Evolutionary conservation across 2,888 invertebrate genomes (phyloP).

Genomic region (Lepidochitona cinerea): DNA sequence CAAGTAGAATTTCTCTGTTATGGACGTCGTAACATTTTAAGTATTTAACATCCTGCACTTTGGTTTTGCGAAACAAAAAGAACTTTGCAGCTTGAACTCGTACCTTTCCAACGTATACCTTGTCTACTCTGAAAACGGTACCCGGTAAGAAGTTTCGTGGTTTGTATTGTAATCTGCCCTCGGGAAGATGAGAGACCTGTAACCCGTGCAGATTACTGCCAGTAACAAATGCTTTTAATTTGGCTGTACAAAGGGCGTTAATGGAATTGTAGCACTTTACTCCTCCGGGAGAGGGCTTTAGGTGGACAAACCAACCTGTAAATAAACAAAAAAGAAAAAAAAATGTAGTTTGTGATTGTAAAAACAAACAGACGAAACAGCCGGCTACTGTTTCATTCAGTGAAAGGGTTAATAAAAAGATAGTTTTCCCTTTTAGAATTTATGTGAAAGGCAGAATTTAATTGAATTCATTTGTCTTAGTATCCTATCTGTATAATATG

Average conservation of each 20-base stretch:
- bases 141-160: neutral
- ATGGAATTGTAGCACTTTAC: neutral
- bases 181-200: neutral
- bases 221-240: neutral
- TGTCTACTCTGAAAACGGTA: neutral
- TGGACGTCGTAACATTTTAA: conserved; percentile 2
- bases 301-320: conserved; percentile 9
- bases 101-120: conserved; percentile 4
- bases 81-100: neutral
- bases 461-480: too few relatives aligned
- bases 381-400: too few relatives aligned
- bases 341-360: too few relatives aligned
- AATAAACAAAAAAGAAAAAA: neutral
- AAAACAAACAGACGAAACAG: too few relatives aligned
- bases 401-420: too few relatives aligned
- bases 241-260: neutral
- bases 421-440: too few relatives aligned
- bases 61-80: neutral
- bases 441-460: too few relatives aligned
- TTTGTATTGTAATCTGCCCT: neutral
- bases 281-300: neutral
- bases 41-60: conserved; percentile 6
- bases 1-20: neutral
- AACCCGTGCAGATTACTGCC: neutral
- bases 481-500: too few relatives aligned